Percentiles rank a stretch among this genome's conserved stretches.
Conservation (phyloP, 2,113 vertebrate species). For the Clarias macrocephalus region DNA sequence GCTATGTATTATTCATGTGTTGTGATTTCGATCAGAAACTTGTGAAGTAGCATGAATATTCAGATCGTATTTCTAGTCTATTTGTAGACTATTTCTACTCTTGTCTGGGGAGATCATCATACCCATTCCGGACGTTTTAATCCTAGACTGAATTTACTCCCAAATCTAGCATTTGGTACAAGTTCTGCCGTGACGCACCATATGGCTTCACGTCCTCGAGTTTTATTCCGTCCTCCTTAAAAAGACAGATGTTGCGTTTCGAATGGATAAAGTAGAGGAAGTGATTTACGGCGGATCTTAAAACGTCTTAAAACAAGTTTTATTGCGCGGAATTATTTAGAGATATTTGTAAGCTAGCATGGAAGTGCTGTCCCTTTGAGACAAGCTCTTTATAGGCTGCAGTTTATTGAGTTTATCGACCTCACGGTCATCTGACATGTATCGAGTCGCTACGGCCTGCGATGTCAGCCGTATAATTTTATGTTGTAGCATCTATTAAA, state of each 20-base stretch:
- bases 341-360: not conserved
- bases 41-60: not conserved
- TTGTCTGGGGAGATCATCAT: not conserved
- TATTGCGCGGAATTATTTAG: not conserved
- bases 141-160: conserved; percentile 12
- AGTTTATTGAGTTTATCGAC: conserved; percentile 12
- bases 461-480: not conserved
- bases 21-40: conserved; percentile 9
- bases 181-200: not conserved
- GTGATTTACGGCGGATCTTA: not conserved
- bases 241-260: conserved; percentile 27
- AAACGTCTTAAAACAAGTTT: not conserved
- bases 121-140: not conserved
- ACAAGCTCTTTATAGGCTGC: not conserved
- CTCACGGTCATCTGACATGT: not conserved
- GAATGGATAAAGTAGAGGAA: not conserved
- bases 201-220: conserved; percentile 15
- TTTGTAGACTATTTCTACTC: not conserved
- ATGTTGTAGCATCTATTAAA: not conserved
- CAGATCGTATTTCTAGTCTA: not conserved
- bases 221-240: conserved; percentile 23
- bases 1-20: conserved; percentile 6
- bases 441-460: not conserved
- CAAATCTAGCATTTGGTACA: not conserved
- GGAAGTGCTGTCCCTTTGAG: not conserved